A percentile compares a stretch with the other conserved stretches of the same genome.
These are phyloP conservation scores for Holocentrus rufus DNA, from an alignment of 2,797 vertebrate species.

Conservation along the genomic window DNA sequence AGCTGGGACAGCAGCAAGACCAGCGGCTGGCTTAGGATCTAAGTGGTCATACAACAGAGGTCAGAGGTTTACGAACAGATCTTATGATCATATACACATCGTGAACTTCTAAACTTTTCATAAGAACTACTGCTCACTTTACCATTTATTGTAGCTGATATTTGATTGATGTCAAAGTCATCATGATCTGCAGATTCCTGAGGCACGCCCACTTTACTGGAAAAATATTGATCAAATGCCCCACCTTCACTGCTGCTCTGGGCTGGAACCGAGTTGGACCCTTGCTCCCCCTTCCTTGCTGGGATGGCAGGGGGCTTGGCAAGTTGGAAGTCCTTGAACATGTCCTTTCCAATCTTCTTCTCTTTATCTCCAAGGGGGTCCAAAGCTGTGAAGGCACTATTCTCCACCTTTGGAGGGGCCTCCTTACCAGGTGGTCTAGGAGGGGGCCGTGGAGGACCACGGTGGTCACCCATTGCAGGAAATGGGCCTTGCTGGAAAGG, in stretches of 20 bases:
- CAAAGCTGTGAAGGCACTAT: constrained; percentile 90
- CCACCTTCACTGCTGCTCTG: constrained; percentile 69
- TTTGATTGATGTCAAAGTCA: constrained; percentile 83
- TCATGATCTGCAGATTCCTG: constrained; percentile 82
- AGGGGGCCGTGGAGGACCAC: constrained; percentile 84
- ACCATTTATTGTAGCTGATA: constrained; percentile 78
- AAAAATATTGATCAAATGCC: constrained; percentile 86
- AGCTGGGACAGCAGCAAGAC: constrained; percentile 53
- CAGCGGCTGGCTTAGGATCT: constrained; percentile 80
- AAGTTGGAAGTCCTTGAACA: constrained; percentile 97
- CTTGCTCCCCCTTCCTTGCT: constrained; percentile 82
- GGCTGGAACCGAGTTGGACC: constrained; percentile 55
- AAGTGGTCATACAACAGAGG: constrained; percentile 24
- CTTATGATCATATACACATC: not conserved
- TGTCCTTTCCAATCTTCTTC: constrained; percentile 91
- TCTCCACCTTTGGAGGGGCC: constrained; percentile 81
- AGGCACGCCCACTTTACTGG: constrained; percentile 83
- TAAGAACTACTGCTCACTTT: constrained; percentile 45
- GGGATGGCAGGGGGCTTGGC: constrained; percentile 91
- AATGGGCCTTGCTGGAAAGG: constrained; percentile 86
- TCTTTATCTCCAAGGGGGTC: constrained; percentile 95
- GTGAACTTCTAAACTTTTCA: not conserved
- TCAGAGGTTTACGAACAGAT: constrained; percentile 20
- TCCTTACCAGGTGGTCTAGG: constrained; percentile 86
- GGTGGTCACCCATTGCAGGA: constrained; percentile 69